A percentile compares a stretch with the other conserved stretches of the same genome.
phyloP scores from a whole-genome alignment of 2,113 vertebrate genomes.

The Anser brachyrhynchus region DNA sequence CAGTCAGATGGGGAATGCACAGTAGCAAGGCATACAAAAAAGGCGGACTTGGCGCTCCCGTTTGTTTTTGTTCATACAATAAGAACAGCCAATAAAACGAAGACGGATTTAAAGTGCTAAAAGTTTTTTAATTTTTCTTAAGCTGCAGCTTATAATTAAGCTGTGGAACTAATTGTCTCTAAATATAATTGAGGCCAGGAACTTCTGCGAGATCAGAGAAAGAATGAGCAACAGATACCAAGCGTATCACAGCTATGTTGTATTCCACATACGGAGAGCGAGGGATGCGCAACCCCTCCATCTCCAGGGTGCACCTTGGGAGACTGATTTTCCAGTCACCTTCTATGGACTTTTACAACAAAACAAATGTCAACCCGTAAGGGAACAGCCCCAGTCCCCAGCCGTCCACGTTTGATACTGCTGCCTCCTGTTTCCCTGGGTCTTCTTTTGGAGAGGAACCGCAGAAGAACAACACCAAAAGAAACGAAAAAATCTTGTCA shows the following conservation, averaged over 20 bases:
- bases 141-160: slow-evolving; percentile 15
- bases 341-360: not conserved
- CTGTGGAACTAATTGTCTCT: not conserved
- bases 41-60: not conserved
- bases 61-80: not conserved
- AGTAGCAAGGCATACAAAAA: not conserved
- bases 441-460: not conserved
- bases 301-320: not conserved
- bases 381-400: not conserved
- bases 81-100: not conserved
- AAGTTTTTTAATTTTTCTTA: not conserved
- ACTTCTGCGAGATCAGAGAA: not conserved
- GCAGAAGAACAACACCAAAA: not conserved
- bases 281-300: not conserved
- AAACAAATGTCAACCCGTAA: not conserved
- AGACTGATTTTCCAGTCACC: not conserved
- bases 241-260: not conserved
- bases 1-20: not conserved
- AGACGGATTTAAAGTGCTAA: not conserved
- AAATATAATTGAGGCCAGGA: slow-evolving; percentile 22
- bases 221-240: not conserved
- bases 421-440: not conserved
- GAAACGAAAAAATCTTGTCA: not conserved
- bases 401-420: no score
- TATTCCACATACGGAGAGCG: not conserved